A percentile compares a stretch with the other conserved stretches of the same genome.
These are phyloP conservation scores for Nomada fabriciana DNA, from an alignment of 2,888 invertebrate species.

Conservation along the genomic window DNA sequence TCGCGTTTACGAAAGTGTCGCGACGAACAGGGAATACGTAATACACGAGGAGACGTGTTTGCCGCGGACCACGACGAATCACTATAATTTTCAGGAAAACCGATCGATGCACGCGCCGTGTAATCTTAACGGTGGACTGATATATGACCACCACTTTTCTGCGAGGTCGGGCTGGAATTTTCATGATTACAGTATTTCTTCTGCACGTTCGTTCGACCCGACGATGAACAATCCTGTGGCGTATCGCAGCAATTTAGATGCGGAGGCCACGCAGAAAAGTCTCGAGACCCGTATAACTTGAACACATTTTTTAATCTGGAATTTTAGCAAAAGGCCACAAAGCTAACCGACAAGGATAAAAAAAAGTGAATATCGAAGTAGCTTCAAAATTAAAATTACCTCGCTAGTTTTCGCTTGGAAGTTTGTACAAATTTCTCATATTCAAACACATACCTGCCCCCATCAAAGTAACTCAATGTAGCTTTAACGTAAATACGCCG, in stretches of 20 bases:
- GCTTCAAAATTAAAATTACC: not conserved
- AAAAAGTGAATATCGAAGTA: too few relatives aligned
- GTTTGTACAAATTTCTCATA: not conserved
- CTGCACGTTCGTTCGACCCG: not conserved
- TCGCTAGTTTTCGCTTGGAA: not conserved
- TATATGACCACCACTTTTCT: conserved; percentile 29
- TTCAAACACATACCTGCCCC: not conserved
- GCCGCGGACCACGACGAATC: not conserved
- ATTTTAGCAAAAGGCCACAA: too few relatives aligned
- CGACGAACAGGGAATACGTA: conserved; percentile 44
- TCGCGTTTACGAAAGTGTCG: conserved; percentile 24
- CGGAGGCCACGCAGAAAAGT: not conserved
- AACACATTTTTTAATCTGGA: too few relatives aligned
- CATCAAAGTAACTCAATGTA: not conserved
- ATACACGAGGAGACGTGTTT: conserved; percentile 11
- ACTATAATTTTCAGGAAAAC: conserved; percentile 44
- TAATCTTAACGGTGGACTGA: conserved; percentile 49
- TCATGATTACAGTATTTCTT: conserved; percentile 37
- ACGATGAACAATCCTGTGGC: not conserved
- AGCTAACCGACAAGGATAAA: too few relatives aligned
- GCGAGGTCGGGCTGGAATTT: conserved; percentile 32
- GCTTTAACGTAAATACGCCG: not conserved
- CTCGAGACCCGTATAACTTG: too few relatives aligned
- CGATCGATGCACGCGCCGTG: conserved; percentile 37
- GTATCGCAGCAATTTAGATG: not conserved